Evolutionary conservation across 2,888 invertebrate species (phyloP).

Genomic region (Dioctria rufipes): DNA sequence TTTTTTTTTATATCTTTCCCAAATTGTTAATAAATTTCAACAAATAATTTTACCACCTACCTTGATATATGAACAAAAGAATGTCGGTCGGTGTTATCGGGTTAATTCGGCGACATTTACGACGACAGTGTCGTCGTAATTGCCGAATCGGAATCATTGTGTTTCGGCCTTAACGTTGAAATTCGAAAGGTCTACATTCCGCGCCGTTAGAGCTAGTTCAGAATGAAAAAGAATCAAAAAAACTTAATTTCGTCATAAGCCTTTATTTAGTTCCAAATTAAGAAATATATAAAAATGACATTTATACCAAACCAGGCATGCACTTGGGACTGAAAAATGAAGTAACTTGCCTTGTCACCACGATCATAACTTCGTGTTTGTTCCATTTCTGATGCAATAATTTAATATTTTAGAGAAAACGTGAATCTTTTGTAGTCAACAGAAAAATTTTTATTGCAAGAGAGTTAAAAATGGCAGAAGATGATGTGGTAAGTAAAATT

Average conservation of each 20-base stretch:
- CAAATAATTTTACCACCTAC: too few species aligned
- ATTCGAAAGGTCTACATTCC: too few species aligned
- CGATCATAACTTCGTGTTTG: constrained; percentile 40
- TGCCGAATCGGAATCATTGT: too few species aligned
- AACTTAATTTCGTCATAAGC: not conserved
- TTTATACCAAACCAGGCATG: not conserved
- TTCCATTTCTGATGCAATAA: constrained; percentile 65
- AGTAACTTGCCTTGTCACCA: not conserved
- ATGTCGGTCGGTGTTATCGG: too few species aligned
- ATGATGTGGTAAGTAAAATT: constrained; percentile 64
- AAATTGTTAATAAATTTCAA: too few species aligned
- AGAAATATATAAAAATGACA: not conserved
- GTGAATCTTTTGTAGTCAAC: constrained; percentile 33
- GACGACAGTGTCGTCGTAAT: too few species aligned
- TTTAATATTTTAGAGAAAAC: constrained; percentile 50
- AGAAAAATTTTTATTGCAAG: not conserved
- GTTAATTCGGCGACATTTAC: too few species aligned
- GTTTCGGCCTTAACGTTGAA: too few species aligned
- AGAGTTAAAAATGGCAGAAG: constrained; percentile 63
- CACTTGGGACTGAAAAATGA: not conserved
- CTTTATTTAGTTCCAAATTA: not conserved
- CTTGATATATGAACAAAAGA: too few species aligned
- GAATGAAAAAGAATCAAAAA: too few species aligned
- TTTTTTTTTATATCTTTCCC: too few species aligned
- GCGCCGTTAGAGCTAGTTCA: too few species aligned